Percentiles rank a stretch among this genome's conserved stretches.
phyloP scores from a whole-genome alignment of 1,140 invertebrate genomes.

The Drosophila suzukii region DNA sequence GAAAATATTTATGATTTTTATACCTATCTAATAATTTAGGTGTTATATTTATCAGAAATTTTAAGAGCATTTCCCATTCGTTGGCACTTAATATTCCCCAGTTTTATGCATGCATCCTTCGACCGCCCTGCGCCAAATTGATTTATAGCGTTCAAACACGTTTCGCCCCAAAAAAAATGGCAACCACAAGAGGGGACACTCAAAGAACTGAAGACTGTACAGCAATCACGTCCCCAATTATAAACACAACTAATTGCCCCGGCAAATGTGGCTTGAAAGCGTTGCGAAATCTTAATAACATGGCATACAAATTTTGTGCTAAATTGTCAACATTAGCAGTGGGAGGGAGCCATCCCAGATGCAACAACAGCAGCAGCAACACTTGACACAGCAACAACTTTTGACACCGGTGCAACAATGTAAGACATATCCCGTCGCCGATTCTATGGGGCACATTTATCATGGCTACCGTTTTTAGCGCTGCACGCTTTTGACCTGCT shows the following conservation, averaged over 20 bases:
- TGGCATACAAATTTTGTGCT: slow-evolving; percentile 74
- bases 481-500: slow-evolving; percentile 78
- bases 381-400: slow-evolving; percentile 33
- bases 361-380: slow-evolving; percentile 1
- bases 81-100: background rate
- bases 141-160: slow-evolving; percentile 80
- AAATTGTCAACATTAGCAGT: slow-evolving; percentile 76
- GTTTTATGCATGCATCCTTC: slow-evolving; percentile 63
- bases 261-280: slow-evolving; percentile 73
- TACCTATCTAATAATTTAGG: no score
- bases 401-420: slow-evolving; percentile 28
- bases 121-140: slow-evolving; percentile 63
- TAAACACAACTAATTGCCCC: slow-evolving; percentile 74
- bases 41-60: background rate
- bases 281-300: slow-evolving; percentile 72
- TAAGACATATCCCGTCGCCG: slow-evolving; percentile 12
- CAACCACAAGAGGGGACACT: slow-evolving; percentile 7
- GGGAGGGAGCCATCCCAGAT: background rate
- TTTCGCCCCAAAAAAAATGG: slow-evolving; percentile 39
- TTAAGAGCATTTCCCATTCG: slow-evolving; percentile 33
- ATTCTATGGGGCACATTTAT: slow-evolving; percentile 44
- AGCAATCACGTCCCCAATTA: slow-evolving; percentile 69
- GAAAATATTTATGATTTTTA: no score
- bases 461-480: slow-evolving; percentile 68
- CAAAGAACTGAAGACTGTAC: slow-evolving; percentile 16